Evolutionary conservation across 2,888 invertebrate genomes (phyloP).

Genomic region (Galeruca laticollis): DNA sequence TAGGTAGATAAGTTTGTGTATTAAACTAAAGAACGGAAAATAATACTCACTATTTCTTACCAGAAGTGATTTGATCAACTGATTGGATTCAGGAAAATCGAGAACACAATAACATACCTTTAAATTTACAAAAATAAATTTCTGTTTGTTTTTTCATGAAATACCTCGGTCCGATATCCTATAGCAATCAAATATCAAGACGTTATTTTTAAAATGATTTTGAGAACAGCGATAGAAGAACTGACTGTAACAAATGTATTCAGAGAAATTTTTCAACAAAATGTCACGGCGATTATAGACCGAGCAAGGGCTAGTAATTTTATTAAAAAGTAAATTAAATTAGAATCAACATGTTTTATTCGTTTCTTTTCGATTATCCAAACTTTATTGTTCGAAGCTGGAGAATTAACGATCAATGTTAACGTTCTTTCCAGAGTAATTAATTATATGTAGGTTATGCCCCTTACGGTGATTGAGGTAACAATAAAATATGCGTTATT

Average conservation of each 20-base stretch:
- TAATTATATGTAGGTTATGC: too few relatives aligned
- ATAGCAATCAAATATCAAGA: slow-evolving; percentile 15
- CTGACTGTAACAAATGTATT: background rate
- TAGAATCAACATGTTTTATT: too few relatives aligned
- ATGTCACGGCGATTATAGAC: slow-evolving; percentile 14
- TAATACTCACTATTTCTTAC: slow-evolving; percentile 7
- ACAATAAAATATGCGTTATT: too few relatives aligned
- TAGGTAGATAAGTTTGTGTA: background rate
- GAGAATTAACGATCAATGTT: too few relatives aligned
- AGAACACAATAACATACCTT: slow-evolving; percentile 27
- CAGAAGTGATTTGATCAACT: slow-evolving; percentile 21
- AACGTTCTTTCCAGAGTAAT: too few relatives aligned
- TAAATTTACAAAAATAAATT: slow-evolving; percentile 34
- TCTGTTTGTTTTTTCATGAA: slow-evolving; percentile 29
- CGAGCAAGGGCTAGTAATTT: background rate
- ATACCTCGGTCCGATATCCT: slow-evolving; percentile 9
- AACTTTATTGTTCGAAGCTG: too few relatives aligned
- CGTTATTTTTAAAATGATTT: slow-evolving; percentile 31
- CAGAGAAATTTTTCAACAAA: slow-evolving; percentile 5
- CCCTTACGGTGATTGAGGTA: too few relatives aligned
- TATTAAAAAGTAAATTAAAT: too few relatives aligned
- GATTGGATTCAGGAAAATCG: background rate
- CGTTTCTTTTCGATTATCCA: too few relatives aligned
- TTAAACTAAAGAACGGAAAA: background rate
- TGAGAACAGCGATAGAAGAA: slow-evolving; percentile 9